Evolutionary conservation across 1,140 invertebrate species (phyloP), one percentile per base, ranked within the genome.

Genomic region (Hycleus cichorii): DNA sequence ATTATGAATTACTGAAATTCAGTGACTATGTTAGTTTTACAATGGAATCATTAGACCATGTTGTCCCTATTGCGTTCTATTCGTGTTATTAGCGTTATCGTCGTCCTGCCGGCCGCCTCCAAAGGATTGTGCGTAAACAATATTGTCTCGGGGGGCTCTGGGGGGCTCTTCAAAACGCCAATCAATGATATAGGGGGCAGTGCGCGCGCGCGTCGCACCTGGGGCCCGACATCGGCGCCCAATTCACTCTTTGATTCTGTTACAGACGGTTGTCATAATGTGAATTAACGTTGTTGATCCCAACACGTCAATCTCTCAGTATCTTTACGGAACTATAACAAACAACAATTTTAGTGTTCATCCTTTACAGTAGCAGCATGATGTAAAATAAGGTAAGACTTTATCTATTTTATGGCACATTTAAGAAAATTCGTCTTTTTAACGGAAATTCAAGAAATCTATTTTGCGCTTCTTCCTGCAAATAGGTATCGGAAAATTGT

Each of bases 171-270:
- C 51, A 50, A 49, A 49, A 50, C 62, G 64, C 64, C 66, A 67
- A 67, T 67, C 66, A 62, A 67, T 67, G 66, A 64, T 60, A 54
- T 46, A 60, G 52, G 51, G 55, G 45, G 27, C 18, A 49, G 40
- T 58, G 66, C 66, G 66, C 62, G 52, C 47, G 59, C 64, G 66
- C 66, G 64, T 49, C 66, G 61, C 66, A 67, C 66, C 66, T 67
- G 66, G 49, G 57, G 32, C 39, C 49, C 11, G 27, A 51, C 53
- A 56, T 59, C 57, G 56, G 46, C 63, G 3, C 9, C 59, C 59
- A 64, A 59, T 62, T 57, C 56, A 52, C 50, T 56, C 52, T 32
- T 53, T 49, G 63, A 57, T 49, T 25, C 32, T 38, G 54, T 39
- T 53, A 25, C 48, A n/a, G 48, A 47, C 48, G 59, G 54, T 48